Percentiles rank a stretch among this genome's conserved stretches.
These are phyloP conservation scores for Synergus japonicus DNA, from an alignment of 2,888 invertebrate species.

Conservation along the genomic window DNA sequence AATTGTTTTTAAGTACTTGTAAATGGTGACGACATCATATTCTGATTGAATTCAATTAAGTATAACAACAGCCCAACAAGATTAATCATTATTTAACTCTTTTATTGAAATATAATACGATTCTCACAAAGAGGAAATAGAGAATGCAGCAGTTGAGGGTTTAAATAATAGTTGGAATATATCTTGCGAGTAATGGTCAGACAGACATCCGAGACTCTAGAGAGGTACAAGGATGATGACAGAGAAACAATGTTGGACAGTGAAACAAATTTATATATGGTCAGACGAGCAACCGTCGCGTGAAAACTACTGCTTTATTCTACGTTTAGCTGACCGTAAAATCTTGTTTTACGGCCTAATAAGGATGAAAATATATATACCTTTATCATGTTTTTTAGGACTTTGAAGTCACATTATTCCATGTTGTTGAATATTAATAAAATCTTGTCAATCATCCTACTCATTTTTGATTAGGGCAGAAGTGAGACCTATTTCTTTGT, in stretches of 20 bases:
- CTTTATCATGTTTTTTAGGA: neutral
- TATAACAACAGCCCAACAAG: neutral
- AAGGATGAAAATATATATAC: neutral
- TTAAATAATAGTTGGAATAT: neutral
- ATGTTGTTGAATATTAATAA: neutral
- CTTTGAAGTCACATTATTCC: neutral
- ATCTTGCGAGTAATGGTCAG: neutral
- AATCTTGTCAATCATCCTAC: too few relatives aligned
- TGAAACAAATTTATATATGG: conserved; percentile 21
- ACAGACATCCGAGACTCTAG: neutral
- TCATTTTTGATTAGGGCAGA: too few relatives aligned
- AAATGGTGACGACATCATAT: neutral
- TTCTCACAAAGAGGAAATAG: neutral
- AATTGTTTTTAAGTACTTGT: neutral
- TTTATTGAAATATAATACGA: neutral
- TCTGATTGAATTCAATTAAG: neutral
- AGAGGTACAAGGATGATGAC: neutral
- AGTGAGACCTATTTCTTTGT: too few relatives aligned
- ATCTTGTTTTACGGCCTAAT: neutral
- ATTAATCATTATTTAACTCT: neutral
- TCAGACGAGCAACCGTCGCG: neutral
- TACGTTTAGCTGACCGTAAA: neutral
- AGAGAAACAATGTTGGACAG: conserved; percentile 2
- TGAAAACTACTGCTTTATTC: conserved; percentile 10
- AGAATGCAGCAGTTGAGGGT: neutral